Evolutionary conservation across 2,797 vertebrate genomes (phyloP).

Genomic region (Neopelma chrysocephalum): DNA sequence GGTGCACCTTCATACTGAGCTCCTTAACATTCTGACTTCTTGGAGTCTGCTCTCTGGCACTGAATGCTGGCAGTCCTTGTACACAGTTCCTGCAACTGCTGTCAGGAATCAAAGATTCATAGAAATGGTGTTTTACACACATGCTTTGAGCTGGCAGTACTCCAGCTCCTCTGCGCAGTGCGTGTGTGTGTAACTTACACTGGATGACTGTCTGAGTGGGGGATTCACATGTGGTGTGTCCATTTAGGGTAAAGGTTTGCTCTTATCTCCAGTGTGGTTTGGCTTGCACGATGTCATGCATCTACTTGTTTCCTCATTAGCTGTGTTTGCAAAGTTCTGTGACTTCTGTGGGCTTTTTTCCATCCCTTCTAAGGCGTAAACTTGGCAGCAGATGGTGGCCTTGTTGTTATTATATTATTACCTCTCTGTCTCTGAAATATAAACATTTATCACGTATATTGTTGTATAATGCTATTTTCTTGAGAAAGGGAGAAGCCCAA

Average conservation of each 20-base stretch:
- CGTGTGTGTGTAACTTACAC: rapidly evolving
- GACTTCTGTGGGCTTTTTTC: conserved; percentile 44
- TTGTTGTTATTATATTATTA: background rate
- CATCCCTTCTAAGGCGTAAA: conserved; percentile 53
- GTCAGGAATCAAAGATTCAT: background rate
- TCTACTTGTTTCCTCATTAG: conserved; percentile 19
- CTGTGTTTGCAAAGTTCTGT: conserved; percentile 26
- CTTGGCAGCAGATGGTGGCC: conserved; percentile 9
- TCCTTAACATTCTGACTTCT: background rate
- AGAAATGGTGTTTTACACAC: rapidly evolving
- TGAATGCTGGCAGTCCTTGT: background rate
- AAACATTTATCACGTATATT: background rate
- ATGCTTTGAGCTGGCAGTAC: background rate
- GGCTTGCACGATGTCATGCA: background rate
- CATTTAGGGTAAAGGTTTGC: conserved; percentile 53
- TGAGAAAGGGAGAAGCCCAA: background rate
- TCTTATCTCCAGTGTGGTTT: background rate
- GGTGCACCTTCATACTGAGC: background rate
- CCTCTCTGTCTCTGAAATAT: background rate
- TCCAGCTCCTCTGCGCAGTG: background rate
- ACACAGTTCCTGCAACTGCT: background rate
- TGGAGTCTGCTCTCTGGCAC: background rate
- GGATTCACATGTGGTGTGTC: background rate
- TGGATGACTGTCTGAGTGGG: background rate
- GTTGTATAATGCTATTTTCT: background rate